These are phyloP conservation scores for Shinisaurus crocodilurus DNA, from an alignment of 2,113 vertebrate genomes.

Conservation along the genomic window DNA sequence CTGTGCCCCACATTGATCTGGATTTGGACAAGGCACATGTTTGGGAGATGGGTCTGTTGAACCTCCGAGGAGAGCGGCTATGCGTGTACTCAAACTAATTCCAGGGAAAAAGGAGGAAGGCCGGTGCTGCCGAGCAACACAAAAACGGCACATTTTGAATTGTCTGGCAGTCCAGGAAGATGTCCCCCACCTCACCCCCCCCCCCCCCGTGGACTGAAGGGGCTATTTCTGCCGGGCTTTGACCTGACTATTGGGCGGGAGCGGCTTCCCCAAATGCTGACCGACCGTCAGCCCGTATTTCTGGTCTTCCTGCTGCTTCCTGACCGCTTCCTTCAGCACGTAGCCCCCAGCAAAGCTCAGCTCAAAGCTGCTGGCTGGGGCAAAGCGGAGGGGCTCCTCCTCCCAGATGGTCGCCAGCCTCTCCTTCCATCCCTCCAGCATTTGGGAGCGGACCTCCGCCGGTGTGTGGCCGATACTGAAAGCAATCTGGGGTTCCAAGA, in stretches of 20 bases:
- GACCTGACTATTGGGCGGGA: conserved; percentile 81
- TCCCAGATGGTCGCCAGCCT: conserved; percentile 74
- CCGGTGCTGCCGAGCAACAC: neutral
- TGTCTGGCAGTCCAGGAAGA: neutral
- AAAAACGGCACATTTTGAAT: too few relatives aligned
- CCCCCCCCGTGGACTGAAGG: neutral
- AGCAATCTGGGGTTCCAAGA: conserved; percentile 83
- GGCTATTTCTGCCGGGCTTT: conserved; percentile 56
- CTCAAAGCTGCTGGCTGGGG: conserved; percentile 78
- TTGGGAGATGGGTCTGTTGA: neutral
- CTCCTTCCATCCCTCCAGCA: conserved; percentile 77
- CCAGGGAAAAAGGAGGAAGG: neutral
- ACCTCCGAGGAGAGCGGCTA: neutral
- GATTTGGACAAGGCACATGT: neutral
- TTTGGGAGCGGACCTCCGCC: conserved; percentile 52
- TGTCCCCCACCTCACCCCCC: neutral
- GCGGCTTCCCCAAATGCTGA: conserved; percentile 82
- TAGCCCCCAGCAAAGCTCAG: conserved; percentile 76
- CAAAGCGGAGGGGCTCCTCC: conserved; percentile 80
- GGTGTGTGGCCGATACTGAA: conserved; percentile 71
- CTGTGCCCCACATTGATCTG: neutral
- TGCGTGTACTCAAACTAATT: neutral
- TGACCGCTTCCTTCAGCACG: conserved; percentile 65
- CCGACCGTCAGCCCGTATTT: conserved; percentile 79
- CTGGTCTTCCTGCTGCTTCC: conserved; percentile 55